Evolutionary conservation across 1,140 invertebrate species (phyloP).

Genomic region (Caenorhabditis tropicalis): DNA sequence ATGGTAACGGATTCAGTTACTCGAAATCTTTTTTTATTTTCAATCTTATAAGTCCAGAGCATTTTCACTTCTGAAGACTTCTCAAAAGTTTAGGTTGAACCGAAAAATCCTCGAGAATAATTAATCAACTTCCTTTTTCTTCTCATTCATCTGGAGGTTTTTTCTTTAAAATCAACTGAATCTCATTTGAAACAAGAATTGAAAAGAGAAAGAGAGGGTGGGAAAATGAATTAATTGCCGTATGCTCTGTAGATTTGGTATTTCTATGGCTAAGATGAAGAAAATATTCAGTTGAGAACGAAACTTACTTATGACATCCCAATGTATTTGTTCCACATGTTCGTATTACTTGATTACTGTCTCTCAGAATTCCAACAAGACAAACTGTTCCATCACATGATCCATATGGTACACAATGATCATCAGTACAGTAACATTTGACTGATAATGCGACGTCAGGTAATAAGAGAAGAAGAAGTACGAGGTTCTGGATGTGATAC

Average conservation of each 20-base stretch:
- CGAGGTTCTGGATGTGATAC: conserved; percentile 19
- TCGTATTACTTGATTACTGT: conserved; percentile 59
- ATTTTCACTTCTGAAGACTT: not conserved
- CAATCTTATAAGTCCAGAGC: no score
- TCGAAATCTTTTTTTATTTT: no score
- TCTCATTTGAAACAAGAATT: not conserved
- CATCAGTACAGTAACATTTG: conserved; percentile 58
- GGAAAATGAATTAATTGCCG: conserved; percentile 28
- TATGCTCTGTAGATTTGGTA: conserved; percentile 16
- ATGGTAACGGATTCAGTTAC: no score
- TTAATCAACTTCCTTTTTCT: not conserved
- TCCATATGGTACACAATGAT: conserved; percentile 58
- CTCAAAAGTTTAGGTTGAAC: not conserved
- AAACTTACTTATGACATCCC: conserved; percentile 53
- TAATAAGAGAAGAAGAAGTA: not conserved
- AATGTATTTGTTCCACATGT: conserved; percentile 52
- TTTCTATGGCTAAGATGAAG: not conserved
- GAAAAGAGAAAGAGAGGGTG: not conserved
- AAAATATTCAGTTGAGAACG: not conserved
- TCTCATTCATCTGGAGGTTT: not conserved
- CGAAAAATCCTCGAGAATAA: not conserved
- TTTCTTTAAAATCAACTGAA: no score
- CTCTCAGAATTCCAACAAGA: conserved; percentile 56
- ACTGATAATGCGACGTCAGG: conserved; percentile 15
- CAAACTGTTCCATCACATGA: conserved; percentile 53